A percentile compares a stretch with the other conserved stretches of the same genome.
Conservation (phyloP, 2,113 vertebrate species). For the Ginglymostoma cirratum region DNA sequence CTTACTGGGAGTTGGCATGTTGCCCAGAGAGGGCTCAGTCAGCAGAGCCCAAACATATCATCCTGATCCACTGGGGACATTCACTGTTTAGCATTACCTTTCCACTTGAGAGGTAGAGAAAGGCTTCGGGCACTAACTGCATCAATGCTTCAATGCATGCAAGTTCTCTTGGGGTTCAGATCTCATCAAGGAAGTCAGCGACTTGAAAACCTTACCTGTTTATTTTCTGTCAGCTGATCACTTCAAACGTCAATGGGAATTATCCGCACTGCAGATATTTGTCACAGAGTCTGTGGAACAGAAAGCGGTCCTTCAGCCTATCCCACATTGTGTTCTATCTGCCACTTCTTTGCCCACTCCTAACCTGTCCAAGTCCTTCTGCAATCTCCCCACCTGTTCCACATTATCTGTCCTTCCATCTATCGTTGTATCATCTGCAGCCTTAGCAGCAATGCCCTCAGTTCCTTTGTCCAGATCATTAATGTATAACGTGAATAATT, state of each 20-base stretch:
- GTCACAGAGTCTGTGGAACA: no score
- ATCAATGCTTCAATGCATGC: background rate
- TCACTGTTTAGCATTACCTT: background rate
- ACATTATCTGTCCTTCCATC: no score
- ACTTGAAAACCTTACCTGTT: background rate
- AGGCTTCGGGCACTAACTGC: background rate
- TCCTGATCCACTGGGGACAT: background rate
- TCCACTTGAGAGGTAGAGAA: background rate
- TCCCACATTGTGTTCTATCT: no score
- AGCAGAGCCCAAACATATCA: background rate
- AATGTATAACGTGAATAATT: no score
- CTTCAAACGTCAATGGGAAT: background rate
- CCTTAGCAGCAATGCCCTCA: no score
- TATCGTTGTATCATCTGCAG: no score
- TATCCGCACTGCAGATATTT: background rate
- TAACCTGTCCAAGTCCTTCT: no score
- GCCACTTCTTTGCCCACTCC: no score
- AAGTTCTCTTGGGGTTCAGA: background rate
- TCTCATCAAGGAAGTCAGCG: background rate
- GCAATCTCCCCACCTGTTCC: no score
- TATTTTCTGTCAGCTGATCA: background rate
- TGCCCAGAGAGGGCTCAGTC: background rate
- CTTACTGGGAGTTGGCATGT: background rate
- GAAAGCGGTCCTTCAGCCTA: no score
- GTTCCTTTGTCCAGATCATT: no score